phyloP scores from a whole-genome alignment of 2,888 invertebrate species.

The Tryphoninae sp. region DNA sequence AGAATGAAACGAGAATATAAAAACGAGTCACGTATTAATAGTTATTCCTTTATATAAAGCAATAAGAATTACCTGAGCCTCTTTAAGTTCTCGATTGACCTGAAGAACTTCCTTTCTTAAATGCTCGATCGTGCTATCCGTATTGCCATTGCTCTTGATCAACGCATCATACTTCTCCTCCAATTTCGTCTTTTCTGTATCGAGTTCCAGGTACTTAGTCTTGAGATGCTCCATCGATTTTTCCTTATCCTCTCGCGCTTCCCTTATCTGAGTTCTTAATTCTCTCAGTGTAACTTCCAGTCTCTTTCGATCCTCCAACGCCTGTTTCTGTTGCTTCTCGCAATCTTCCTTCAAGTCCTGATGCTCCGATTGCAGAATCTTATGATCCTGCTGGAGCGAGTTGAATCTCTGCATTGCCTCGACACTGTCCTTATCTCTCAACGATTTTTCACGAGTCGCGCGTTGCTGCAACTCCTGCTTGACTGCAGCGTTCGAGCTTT shows the following conservation, averaged over 20 bases:
- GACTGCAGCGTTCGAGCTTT: constrained; percentile 76
- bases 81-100: constrained; percentile 73
- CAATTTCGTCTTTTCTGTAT: constrained; percentile 72
- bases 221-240: constrained; percentile 75
- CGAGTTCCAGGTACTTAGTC: constrained; percentile 73
- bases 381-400: constrained; percentile 77
- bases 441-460: constrained; percentile 75
- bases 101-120: constrained; percentile 76
- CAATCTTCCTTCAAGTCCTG: constrained; percentile 77
- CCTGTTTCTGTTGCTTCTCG: constrained; percentile 73
- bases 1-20: not conserved
- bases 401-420: constrained; percentile 77
- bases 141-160: constrained; percentile 67
- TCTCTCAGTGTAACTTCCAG: constrained; percentile 72
- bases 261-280: constrained; percentile 71
- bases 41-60: no score
- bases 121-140: constrained; percentile 72
- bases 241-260: constrained; percentile 72
- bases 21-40: not conserved
- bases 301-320: constrained; percentile 70
- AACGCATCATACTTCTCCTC: constrained; percentile 74
- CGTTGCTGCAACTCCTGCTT: constrained; percentile 79
- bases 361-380: constrained; percentile 75
- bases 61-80: constrained; percentile 69
- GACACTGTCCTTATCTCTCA: constrained; percentile 76